A percentile compares a stretch with the other conserved stretches of the same genome.
These are phyloP conservation scores for Vanessa cardui DNA, from an alignment of 2,888 invertebrate species.

Conservation along the genomic window DNA sequence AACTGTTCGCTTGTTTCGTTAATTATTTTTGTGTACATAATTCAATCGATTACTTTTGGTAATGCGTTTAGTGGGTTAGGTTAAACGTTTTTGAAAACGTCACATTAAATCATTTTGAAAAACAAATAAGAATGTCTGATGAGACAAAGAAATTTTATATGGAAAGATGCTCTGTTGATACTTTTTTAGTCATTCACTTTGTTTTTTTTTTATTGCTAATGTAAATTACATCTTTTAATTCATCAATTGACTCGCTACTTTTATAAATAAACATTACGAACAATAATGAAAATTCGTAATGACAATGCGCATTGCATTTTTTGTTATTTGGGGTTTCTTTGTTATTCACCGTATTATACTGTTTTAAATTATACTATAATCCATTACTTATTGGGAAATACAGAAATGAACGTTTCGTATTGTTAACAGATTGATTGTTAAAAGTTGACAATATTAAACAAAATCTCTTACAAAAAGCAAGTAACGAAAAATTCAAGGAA, in stretches of 20 bases:
- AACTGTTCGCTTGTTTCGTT: constrained; percentile 22
- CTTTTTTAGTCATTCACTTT: background rate
- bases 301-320: constrained; percentile 15
- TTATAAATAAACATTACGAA: background rate
- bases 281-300: constrained; percentile 16
- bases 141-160: constrained; percentile 5
- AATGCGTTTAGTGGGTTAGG: background rate
- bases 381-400: too few species aligned
- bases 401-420: too few species aligned
- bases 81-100: background rate
- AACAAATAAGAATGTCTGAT: background rate
- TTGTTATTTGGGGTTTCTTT: constrained; percentile 1
- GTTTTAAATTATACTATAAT: too few species aligned
- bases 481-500: constrained; percentile 32
- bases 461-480: constrained; percentile 3
- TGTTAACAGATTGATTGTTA: too few species aligned
- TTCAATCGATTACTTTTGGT: background rate
- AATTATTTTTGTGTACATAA: constrained; percentile 15
- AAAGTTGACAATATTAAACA: too few species aligned
- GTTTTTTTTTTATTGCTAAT: background rate
- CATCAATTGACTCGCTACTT: background rate
- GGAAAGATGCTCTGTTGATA: background rate
- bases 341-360: too few species aligned
- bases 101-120: background rate
- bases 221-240: background rate